These are phyloP conservation scores for Nycteola revayana DNA, from an alignment of 2,888 invertebrate genomes.

Conservation along the genomic window DNA sequence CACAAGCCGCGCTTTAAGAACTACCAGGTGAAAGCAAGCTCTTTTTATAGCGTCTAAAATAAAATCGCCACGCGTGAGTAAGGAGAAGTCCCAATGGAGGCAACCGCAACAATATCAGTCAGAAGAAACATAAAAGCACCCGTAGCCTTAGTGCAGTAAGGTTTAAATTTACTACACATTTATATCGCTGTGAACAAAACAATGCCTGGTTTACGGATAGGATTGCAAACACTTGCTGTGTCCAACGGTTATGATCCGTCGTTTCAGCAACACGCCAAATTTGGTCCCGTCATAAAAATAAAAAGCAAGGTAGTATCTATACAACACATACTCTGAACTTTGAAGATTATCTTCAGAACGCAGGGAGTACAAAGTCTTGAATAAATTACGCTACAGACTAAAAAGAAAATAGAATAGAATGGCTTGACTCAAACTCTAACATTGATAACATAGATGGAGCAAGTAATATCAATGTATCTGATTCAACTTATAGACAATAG, in stretches of 20 bases:
- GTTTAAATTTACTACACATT: slow-evolving; percentile 35
- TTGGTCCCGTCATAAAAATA: slow-evolving; percentile 74
- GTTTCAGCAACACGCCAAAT: slow-evolving; percentile 74
- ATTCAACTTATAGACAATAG: too few relatives aligned
- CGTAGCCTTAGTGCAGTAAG: slow-evolving; percentile 37
- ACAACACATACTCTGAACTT: slow-evolving; percentile 56
- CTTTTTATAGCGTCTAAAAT: slow-evolving; percentile 61
- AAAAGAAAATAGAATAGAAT: slow-evolving; percentile 23
- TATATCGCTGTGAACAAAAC: slow-evolving; percentile 47
- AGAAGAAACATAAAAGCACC: slow-evolving; percentile 32
- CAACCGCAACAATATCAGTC: slow-evolving; percentile 42
- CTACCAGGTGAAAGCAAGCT: slow-evolving; percentile 56
- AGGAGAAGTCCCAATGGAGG: slow-evolving; percentile 51
- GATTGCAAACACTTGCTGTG: slow-evolving; percentile 72
- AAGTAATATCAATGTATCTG: too few relatives aligned
- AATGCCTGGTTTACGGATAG: slow-evolving; percentile 59
- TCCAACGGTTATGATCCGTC: slow-evolving; percentile 74
- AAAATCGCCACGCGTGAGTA: slow-evolving; percentile 61
- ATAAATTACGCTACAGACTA: slow-evolving; percentile 33
- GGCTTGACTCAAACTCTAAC: too few relatives aligned
- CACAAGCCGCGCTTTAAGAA: slow-evolving; percentile 48
- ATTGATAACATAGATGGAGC: too few relatives aligned
- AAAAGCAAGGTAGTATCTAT: slow-evolving; percentile 66
- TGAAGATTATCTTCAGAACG: slow-evolving; percentile 48
- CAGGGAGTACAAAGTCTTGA: slow-evolving; percentile 35